These are phyloP conservation scores for Holothuria scabra DNA, from an alignment of 53 echinoderm and acorn worm species.

Conservation along the genomic window DNA sequence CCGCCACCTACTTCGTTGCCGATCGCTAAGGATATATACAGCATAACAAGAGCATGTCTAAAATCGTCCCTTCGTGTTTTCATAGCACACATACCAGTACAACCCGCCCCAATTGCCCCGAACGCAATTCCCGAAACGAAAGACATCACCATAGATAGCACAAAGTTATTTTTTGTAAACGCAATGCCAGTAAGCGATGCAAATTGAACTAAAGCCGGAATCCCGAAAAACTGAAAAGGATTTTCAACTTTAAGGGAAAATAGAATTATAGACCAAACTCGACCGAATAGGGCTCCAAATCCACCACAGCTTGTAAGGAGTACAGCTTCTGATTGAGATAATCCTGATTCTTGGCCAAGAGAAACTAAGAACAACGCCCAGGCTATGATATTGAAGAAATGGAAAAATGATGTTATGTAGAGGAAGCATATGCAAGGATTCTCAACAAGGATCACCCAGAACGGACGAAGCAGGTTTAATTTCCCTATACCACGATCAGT, in stretches of 20 bases:
- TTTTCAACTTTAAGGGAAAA: neutral
- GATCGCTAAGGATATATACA: neutral
- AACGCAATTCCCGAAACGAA: neutral
- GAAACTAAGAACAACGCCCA: neutral
- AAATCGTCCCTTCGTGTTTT: neutral
- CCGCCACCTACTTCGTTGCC: neutral
- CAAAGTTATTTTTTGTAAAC: no score
- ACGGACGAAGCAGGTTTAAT: no score
- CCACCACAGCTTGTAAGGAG: neutral
- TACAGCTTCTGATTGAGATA: neutral
- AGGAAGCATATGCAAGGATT: neutral
- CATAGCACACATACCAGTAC: neutral
- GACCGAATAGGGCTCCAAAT: slow-evolving; percentile 4
- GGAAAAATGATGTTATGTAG: neutral
- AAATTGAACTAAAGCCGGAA: neutral
- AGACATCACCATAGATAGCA: neutral
- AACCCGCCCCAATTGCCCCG: neutral
- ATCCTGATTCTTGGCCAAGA: neutral
- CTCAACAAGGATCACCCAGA: neutral
- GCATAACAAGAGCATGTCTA: neutral
- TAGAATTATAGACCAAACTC: slow-evolving; percentile 1
- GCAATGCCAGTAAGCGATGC: no score
- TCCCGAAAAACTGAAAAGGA: slow-evolving; percentile 1
- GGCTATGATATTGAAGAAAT: neutral
- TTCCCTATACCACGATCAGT: no score